Percentiles rank a stretch among this genome's conserved stretches.
phyloP scores from a whole-genome alignment of 53 echinoderm and acorn worm species.

The Luidia sarsii region DNA sequence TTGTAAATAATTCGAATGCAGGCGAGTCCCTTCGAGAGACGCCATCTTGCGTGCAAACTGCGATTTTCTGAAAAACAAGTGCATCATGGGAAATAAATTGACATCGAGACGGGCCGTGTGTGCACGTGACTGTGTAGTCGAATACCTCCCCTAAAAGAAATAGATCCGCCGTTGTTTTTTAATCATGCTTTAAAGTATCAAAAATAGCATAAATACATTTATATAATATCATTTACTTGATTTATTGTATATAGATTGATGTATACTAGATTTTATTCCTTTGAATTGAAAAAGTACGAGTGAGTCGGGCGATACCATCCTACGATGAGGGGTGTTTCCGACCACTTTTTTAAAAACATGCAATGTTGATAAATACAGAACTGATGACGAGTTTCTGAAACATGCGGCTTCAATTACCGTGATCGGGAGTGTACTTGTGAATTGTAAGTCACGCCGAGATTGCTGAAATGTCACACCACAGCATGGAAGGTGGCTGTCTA shows the following conservation, averaged over 20 bases:
- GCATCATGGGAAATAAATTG: slow-evolving; percentile 42
- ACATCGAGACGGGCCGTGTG: neutral
- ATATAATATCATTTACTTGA: too few relatives aligned
- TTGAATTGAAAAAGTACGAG: too few relatives aligned
- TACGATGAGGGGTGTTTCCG: neutral
- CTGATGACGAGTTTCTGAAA: too few relatives aligned
- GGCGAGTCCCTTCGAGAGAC: slow-evolving; percentile 17
- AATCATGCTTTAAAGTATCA: neutral
- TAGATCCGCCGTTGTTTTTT: too few relatives aligned
- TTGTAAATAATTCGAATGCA: slow-evolving; percentile 36
- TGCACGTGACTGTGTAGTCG: neutral
- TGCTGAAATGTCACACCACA: too few relatives aligned
- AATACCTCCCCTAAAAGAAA: neutral
- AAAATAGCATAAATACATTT: too few relatives aligned
- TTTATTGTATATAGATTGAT: too few relatives aligned
- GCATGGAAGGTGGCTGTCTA: too few relatives aligned
- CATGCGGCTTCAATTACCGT: too few relatives aligned
- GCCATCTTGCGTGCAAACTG: slow-evolving; percentile 47
- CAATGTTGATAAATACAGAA: neutral
- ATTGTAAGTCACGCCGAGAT: too few relatives aligned
- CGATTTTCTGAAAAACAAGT: slow-evolving; percentile 48
- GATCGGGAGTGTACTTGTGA: too few relatives aligned
- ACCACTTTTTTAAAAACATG: neutral
- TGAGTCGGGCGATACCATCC: neutral
- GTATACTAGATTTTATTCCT: too few relatives aligned